Base-by-base conservation (phyloP, 2,888 invertebrate species). In the Alloscopus bannaensis region DNA sequence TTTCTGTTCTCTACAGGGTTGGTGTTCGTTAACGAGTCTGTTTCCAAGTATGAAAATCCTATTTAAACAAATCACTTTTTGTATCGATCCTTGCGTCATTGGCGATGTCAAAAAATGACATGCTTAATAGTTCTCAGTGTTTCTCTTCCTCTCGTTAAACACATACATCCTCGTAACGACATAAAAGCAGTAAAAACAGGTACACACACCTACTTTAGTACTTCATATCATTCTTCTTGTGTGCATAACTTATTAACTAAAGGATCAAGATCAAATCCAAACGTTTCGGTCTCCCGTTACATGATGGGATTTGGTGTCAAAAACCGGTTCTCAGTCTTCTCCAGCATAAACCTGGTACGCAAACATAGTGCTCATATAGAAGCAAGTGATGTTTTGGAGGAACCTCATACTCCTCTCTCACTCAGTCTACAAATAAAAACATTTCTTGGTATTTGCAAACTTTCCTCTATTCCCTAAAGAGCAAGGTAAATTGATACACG, bases 161-260 rank as follows among this genome's bases (percentile, higher is more conserved):
- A 6, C 36, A 36, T 13, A 8, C 36, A 6, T 8, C 36, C 40
- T 13, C 40, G 40, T 8, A 11, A 40, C 40, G 13, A 50, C 50
- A 50, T 22, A 45, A 45, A 45, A 45, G 20, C 16, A 45, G 22
- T 50, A n/a, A n/a, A n/a, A n/a, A n/a, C n/a, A n/a, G n/a, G n/a
- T n/a, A n/a, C n/a, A n/a, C n/a, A n/a, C n/a, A n/a, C n/a, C n/a
- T n/a, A n/a, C 22, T 68, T 68, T 52, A 55, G 52, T 36, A 68
- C 26, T 52, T 29, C 2, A 57, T 69, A 26, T 57, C 69, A 69
- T 70, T 70, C 60, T 70, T 68, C 57, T 47, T 50, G 60, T 70
- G 59, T 59, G 47, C 59, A 24, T 47, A 70, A 70, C 45, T 59
- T 70, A 70, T 70, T 59, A 70, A 60, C 47, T 70, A 6, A 47